Base-by-base conservation (phyloP, 2,888 invertebrate genomes). In the Brenthis ino region DNA sequence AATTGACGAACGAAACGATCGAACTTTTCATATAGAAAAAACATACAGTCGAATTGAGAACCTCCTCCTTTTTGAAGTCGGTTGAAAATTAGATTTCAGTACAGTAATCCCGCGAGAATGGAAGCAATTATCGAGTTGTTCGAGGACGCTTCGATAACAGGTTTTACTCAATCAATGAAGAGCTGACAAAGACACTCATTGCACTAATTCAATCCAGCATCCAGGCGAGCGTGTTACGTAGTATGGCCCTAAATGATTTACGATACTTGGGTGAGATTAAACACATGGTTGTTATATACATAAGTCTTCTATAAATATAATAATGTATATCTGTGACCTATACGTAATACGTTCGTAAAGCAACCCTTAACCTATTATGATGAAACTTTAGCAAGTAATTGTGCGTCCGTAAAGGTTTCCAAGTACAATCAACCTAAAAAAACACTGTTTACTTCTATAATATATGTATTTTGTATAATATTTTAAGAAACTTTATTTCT, bases 51-150 rank as follows among this genome's bases (percentile, higher is more conserved):
- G n/a, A n/a, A n/a, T n/a, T n/a, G n/a, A n/a, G n/a, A n/a, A n/a
- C n/a, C n/a, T n/a, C n/a, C n/a, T n/a, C n/a, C n/a, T n/a, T n/a
- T n/a, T n/a, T n/a, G n/a, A n/a, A n/a, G n/a, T n/a, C n/a, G n/a
- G n/a, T n/a, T n/a, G n/a, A n/a, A 57, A 68, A 63, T 65, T 43
- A 51, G 57, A 68, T 53, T 60, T 64, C 66, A 50, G 65, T 54
- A 51, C 16, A 63, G 55, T 66, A 70, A 63, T 74, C 63, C 57
- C 24, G 64, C 20, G 53, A 14, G 54, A 72, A 64, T 69, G 65
- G 56, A 68, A 63, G 67, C 60, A 68, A 72, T 73, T 69, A 72
- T 47, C 48, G 60, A 57, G 43, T 55, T 60, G 60, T 16, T 60
- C 51, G 64, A 55, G 55, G 50, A 54, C 57, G 47, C 60, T 64